phyloP scores from a whole-genome alignment of 2,888 invertebrate species.

The Melanophora roralis region DNA sequence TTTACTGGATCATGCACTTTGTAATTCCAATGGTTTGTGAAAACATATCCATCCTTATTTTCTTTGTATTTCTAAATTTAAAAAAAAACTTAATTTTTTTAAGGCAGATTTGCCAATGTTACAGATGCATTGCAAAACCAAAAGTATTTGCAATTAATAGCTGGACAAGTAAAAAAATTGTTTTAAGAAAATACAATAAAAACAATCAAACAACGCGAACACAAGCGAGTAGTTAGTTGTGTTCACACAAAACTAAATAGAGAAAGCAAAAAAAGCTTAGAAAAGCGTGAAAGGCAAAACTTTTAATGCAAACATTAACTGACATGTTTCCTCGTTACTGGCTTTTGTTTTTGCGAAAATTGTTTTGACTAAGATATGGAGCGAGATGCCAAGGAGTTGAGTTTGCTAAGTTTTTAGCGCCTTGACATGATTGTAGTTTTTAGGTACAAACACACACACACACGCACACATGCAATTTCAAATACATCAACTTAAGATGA shows the following conservation, averaged over 20 bases:
- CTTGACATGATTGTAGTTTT: constrained; percentile 62
- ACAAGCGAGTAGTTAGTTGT: constrained; percentile 27
- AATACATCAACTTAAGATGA: not conserved
- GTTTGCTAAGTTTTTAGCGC: constrained; percentile 60
- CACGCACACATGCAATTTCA: not conserved
- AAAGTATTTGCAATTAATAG: not conserved
- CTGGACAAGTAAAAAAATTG: not conserved
- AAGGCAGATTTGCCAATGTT: not conserved
- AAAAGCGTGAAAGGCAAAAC: constrained; percentile 52
- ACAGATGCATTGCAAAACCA: not conserved
- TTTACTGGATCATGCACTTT: no score
- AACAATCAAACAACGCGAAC: constrained; percentile 27
- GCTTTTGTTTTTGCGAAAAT: constrained; percentile 17
- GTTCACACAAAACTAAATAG: constrained; percentile 17
- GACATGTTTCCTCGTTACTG: constrained; percentile 53
- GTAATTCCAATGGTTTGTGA: no score
- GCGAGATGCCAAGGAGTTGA: constrained; percentile 40
- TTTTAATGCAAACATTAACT: constrained; percentile 59
- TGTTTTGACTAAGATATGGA: constrained; percentile 28
- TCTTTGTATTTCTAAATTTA: no score
- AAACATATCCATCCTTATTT: no score
- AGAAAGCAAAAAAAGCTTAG: constrained; percentile 1
- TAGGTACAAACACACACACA: constrained; percentile 7
- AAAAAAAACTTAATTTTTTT: no score
- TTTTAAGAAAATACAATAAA: constrained; percentile 10